Base-by-base conservation (phyloP, 2,888 invertebrate species). In the Anorthoa munda region DNA sequence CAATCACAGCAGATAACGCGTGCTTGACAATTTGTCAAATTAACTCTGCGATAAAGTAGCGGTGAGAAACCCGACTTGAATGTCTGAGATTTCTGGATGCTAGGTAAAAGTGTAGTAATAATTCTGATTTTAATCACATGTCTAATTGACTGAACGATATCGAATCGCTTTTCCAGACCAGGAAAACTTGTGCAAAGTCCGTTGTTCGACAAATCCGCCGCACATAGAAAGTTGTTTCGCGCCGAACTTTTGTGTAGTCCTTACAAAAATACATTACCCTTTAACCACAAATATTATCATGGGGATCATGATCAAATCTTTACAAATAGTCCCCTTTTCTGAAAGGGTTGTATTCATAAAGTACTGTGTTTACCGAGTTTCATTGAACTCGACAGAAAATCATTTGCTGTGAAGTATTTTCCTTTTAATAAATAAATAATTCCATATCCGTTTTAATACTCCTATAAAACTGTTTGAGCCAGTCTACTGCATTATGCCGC, bases 191-290 rank as follows among this genome's bases (percentile, higher is more conserved):
- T 26, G 1, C 45, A n/a, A 23, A 45, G 39, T 7, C 21, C 45
- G 18, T 66, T 26, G 15, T 60, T 46, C 4, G 18, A 23, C 9
- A 58, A 18, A 23, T 23, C 11, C 11, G 39, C 50, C 7, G n/a
- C 58, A 13, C 15, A 3, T 31, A 23, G 15, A 17, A 63, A 61
- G 26, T 12, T n/a, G 39, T 45, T n/a, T 12, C 17, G 2, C 7
- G 7, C 2, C 17, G 11, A 55, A 46, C 26, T 45, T 23, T 46
- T 31, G 45, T 63, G 18, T 63, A 15, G 7, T 48, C 21, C 18
- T 50, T 73, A 50, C 1, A 61, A 45, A 73, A 73, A 73, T 23
- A 73, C 50, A 63, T 45, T 26, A 55, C 21, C 21, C 11, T 61
- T 50, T 15, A 18, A 26, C 18, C 26, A 39, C 21, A 26, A 50